A percentile compares a stretch with the other conserved stretches of the same genome.
phyloP scores from a whole-genome alignment of 2,113 vertebrate genomes.

The Albula goreensis region DNA sequence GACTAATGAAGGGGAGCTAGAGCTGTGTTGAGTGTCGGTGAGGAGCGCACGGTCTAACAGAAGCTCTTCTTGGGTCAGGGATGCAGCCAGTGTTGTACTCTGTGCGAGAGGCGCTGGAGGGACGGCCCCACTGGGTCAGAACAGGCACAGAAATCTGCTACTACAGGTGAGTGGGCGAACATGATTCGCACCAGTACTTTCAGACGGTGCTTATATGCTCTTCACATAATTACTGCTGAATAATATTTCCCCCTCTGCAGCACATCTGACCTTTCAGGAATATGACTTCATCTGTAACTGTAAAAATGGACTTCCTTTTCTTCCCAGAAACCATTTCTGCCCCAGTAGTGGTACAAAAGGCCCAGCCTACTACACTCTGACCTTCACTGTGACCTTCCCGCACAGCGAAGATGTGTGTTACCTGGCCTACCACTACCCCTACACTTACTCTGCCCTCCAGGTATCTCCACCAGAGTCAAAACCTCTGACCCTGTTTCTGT shows the following conservation, averaged over 20 bases:
- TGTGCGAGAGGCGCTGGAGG: constrained; percentile 84
- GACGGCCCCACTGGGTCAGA: constrained; percentile 79
- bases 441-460: constrained; percentile 85
- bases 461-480: constrained; percentile 58
- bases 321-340: constrained; percentile 81
- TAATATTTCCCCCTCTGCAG: too few species aligned
- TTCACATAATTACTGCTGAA: neutral
- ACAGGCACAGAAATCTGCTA: constrained; percentile 86
- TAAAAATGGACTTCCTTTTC: constrained; percentile 23
- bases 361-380: constrained; percentile 79
- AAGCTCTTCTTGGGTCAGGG: constrained; percentile 66
- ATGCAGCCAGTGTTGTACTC: constrained; percentile 93
- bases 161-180: constrained; percentile 78
- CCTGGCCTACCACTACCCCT: constrained; percentile 92
- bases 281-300: neutral
- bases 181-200: neutral
- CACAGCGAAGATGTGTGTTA: constrained; percentile 87
- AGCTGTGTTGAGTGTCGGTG: constrained; percentile 7
- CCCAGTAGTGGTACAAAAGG: constrained; percentile 37
- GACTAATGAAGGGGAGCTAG: neutral
- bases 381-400: constrained; percentile 81
- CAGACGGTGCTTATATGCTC: neutral
- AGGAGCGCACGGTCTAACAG: neutral
- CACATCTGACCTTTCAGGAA: neutral
- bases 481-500: constrained; percentile 10